Evolutionary conservation across 2,888 invertebrate genomes (phyloP).

Genomic region (Tipula lateralis): DNA sequence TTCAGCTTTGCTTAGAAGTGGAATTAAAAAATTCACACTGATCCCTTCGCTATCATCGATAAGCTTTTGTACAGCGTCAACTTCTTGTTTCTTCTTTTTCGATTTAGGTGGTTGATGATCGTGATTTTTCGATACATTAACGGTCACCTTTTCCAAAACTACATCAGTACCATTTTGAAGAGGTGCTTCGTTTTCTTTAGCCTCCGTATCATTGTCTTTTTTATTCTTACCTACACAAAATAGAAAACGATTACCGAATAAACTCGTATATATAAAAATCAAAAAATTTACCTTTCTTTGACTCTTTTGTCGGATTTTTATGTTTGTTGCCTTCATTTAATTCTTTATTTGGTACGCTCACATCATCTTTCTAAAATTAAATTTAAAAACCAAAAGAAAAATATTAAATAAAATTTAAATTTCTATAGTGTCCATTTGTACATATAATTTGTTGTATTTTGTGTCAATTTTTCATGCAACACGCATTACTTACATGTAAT

Average conservation of each 20-base stretch:
- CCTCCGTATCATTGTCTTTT: neutral
- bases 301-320: neutral
- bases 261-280: neutral
- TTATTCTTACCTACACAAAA: neutral
- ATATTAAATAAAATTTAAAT: neutral
- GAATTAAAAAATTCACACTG: slow-evolving; percentile 63
- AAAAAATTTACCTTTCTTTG: neutral
- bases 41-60: slow-evolving; percentile 65
- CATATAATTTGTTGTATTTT: too few relatives aligned
- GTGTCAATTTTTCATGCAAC: neutral
- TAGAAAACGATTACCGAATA: neutral
- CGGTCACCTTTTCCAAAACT: neutral
- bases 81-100: slow-evolving; percentile 58
- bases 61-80: slow-evolving; percentile 52
- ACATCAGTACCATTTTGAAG: neutral
- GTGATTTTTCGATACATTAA: neutral
- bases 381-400: neutral
- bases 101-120: neutral
- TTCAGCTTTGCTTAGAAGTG: slow-evolving; percentile 72
- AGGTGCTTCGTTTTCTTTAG: neutral
- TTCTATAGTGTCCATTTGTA: too few relatives aligned
- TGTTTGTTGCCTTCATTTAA: neutral
- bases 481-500: neutral
- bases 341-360: neutral
- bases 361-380: slow-evolving; percentile 24